A percentile compares a stretch with the other conserved stretches of the same genome.
These are phyloP conservation scores for Lucinisca nassula DNA, from an alignment of 2,888 invertebrate genomes.

Conservation along the genomic window DNA sequence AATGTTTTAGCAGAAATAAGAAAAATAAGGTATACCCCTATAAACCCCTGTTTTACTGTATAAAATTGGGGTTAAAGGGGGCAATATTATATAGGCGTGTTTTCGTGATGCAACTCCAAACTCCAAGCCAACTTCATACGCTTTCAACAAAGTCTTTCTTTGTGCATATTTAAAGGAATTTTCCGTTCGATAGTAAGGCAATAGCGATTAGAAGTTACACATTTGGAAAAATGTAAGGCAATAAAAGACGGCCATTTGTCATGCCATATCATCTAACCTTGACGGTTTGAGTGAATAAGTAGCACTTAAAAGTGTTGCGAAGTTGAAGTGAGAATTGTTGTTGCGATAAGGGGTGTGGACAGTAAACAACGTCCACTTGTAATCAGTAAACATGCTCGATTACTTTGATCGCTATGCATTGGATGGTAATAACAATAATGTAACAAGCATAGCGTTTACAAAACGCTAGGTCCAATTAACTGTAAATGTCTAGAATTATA, in stretches of 20 bases:
- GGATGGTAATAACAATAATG: too few relatives aligned
- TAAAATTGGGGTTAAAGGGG: too few relatives aligned
- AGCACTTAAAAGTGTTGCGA: neutral
- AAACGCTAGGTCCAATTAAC: too few relatives aligned
- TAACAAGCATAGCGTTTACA: too few relatives aligned
- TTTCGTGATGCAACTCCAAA: too few relatives aligned
- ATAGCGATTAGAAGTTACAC: too few relatives aligned
- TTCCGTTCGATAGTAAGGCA: neutral
- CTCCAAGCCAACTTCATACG: neutral
- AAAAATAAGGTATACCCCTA: too few relatives aligned
- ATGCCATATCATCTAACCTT: neutral
- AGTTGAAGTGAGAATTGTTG: neutral
- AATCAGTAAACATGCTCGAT: slow-evolving; percentile 10
- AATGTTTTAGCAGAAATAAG: too few relatives aligned
- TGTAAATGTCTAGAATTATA: too few relatives aligned
- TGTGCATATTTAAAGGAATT: neutral
- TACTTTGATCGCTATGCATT: too few relatives aligned
- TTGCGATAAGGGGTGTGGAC: neutral
- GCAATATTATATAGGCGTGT: too few relatives aligned
- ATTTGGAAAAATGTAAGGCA: neutral
- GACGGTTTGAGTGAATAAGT: neutral
- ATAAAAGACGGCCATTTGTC: neutral
- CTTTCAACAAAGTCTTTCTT: neutral
- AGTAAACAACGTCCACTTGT: neutral
- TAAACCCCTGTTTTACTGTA: too few relatives aligned